Evolutionary conservation across 1,140 invertebrate species (phyloP), one percentile per base, ranked within the genome.

Genomic region (Chlorops oryzae): DNA sequence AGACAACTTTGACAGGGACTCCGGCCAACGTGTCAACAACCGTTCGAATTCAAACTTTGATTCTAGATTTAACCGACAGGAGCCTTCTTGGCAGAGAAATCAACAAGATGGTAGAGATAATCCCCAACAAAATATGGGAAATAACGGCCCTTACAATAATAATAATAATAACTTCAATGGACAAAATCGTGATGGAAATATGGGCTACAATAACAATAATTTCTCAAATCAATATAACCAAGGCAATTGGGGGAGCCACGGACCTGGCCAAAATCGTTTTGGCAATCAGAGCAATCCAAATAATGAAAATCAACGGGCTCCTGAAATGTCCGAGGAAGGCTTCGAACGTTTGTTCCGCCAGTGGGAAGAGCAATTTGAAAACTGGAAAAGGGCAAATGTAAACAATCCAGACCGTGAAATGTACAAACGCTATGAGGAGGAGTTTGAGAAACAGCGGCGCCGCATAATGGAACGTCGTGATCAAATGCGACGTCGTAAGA

Each of bases 361-460:
- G 59, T 92, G 88, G 88, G 88, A 92, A 71, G 79, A 84, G 54
- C 83, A 90, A 60, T 90, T 90, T 63, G 82, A 87, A 56, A 84
- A 84, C 57, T 92, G 88, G 88, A 88, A 87, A 67, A 78, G 81
- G 51, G 85, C 88, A 61, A 91, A 91, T 75, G 81, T 81, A 18
- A 87, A 87, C 70, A 88, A 92, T 78, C 88, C 88, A 13, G 87
- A 90, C 63, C 88, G 86, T 73, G 80, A 82, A 72, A 86, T 88
- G 54, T 90, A 90, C 62, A 78, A 79, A 51, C 83, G 88, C 53
- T 90, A 90, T 72, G 87, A 90, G 74, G 80, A 84, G 25, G 88
- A 87, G 61, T 90, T 88, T 80, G 84, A 87, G 59, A 79, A 83
- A 28, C 89, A 87, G 75, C 77, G 87, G 13, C 80, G 82, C 43